Evolutionary conservation across 2,888 invertebrate genomes (phyloP).

Genomic region (Synergus japonicus): DNA sequence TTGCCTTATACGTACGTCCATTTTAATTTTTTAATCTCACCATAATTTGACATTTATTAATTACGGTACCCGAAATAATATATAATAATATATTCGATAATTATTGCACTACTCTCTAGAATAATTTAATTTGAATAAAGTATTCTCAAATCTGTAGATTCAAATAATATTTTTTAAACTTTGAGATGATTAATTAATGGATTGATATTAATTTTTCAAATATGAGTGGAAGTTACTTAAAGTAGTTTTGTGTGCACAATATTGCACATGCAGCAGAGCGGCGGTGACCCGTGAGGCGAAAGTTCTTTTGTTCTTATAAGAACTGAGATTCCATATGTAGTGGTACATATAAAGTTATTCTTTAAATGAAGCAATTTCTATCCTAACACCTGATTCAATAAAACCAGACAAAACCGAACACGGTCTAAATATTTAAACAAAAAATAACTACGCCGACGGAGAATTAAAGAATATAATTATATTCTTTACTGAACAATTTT

Average conservation of each 20-base stretch:
- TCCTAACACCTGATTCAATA: background rate
- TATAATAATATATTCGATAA: background rate
- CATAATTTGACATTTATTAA: background rate
- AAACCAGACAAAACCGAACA: background rate
- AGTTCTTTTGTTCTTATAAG: constrained; percentile 1
- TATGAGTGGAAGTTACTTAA: background rate
- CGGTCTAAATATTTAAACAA: background rate
- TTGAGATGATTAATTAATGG: background rate
- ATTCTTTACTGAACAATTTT: background rate
- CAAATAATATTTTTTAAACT: background rate
- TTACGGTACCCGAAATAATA: background rate
- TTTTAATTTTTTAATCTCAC: background rate
- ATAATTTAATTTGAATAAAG: background rate
- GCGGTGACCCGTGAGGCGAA: background rate
- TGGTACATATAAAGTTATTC: background rate
- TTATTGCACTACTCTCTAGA: background rate
- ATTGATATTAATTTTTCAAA: background rate
- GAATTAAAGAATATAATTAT: background rate
- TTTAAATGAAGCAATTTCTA: background rate
- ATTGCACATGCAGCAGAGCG: background rate
- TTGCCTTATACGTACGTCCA: background rate
- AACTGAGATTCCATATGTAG: background rate
- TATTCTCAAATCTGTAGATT: background rate
- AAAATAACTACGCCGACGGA: background rate
- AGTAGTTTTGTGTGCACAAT: background rate